Evolutionary conservation across 2,888 invertebrate species (phyloP).

Genomic region (Brenthis ino): DNA sequence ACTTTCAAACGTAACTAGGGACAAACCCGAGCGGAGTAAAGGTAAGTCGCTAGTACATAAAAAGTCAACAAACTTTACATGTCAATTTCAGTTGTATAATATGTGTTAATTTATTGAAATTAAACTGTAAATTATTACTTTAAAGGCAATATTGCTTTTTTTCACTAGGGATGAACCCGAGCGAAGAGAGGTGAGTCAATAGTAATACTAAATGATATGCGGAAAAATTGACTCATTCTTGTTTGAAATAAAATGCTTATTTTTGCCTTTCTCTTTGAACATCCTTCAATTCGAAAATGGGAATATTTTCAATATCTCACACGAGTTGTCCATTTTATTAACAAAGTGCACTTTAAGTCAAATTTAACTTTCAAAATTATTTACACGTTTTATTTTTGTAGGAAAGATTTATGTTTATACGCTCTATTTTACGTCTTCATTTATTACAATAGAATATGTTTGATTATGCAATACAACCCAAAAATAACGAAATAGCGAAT

Average conservation of each 20-base stretch:
- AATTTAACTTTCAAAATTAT: background rate
- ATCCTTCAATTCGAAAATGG: conserved; percentile 65
- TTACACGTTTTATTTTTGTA: background rate
- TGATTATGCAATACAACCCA: too few species aligned
- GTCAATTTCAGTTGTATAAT: too few species aligned
- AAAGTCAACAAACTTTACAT: too few species aligned
- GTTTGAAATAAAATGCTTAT: conserved; percentile 60
- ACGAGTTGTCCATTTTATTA: conserved; percentile 7
- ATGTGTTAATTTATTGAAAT: too few species aligned
- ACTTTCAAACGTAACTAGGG: too few species aligned
- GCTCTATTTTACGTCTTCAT: background rate
- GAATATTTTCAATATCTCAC: conserved; percentile 23
- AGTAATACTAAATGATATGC: background rate
- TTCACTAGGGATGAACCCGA: background rate
- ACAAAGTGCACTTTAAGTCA: background rate
- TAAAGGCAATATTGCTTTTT: background rate
- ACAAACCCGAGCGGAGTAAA: too few species aligned
- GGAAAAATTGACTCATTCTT: conserved; percentile 45
- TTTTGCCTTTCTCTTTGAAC: conserved; percentile 65
- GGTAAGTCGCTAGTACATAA: too few species aligned
- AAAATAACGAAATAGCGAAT: too few species aligned
- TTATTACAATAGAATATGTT: too few species aligned
- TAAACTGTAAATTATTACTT: background rate
- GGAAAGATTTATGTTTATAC: background rate
- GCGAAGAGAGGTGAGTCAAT: too few species aligned